Conservation (phyloP, 2,113 vertebrate genomes). For the Gymnobelideus leadbeateri region DNA sequence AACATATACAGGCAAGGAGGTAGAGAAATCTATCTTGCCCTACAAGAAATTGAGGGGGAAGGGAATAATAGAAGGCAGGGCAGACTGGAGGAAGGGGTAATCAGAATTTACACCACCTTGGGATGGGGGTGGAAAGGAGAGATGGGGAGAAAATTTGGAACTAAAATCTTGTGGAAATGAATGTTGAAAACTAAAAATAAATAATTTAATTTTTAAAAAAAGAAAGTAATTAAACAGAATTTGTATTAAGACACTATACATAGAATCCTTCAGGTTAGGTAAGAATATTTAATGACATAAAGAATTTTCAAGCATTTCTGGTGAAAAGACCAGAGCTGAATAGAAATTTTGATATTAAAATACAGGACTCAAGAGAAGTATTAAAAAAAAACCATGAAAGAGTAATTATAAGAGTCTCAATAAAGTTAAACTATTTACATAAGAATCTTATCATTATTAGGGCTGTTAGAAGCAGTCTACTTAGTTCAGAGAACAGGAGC, state of each 20-base stretch:
- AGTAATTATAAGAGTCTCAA: neutral
- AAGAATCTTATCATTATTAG: neutral
- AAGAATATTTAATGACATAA: neutral
- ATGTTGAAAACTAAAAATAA: too few species aligned
- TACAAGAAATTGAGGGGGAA: too few species aligned
- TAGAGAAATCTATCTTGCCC: too few species aligned
- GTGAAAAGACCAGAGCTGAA: neutral
- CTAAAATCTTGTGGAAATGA: too few species aligned
- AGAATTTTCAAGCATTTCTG: neutral
- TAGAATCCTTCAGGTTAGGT: neutral
- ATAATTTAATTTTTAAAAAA: too few species aligned
- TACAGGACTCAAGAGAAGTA: neutral
- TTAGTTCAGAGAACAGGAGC: neutral
- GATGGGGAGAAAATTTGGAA: too few species aligned
- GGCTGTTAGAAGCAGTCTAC: neutral
- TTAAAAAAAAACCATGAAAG: neutral
- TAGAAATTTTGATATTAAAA: neutral
- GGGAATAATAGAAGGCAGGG: too few species aligned
- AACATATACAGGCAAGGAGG: too few species aligned
- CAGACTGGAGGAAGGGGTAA: too few species aligned
- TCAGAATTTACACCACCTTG: too few species aligned
- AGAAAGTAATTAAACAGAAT: neutral
- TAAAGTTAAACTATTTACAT: neutral
- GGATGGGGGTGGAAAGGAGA: too few species aligned
- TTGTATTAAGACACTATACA: neutral